Conservation (phyloP, 2,888 invertebrate genomes). For the Leptura quadrifasciata region DNA sequence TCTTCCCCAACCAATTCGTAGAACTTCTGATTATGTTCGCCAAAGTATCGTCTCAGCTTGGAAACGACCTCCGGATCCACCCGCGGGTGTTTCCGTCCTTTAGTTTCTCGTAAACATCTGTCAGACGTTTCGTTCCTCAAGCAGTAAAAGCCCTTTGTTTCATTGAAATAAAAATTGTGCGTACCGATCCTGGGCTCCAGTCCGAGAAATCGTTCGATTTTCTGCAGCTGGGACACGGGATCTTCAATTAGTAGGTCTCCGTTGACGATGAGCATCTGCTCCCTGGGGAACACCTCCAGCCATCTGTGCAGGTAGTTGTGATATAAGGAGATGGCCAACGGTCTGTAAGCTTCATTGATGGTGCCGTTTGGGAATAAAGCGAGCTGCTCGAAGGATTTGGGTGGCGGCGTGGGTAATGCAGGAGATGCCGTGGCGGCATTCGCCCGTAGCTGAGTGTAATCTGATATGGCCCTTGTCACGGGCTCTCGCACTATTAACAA, state of each 20-base stretch:
- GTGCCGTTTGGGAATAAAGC: constrained; percentile 88
- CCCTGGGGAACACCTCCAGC: constrained; percentile 93
- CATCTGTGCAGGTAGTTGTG: constrained; percentile 92
- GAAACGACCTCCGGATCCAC: constrained; percentile 88
- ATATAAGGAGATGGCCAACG: constrained; percentile 92
- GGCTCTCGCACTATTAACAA: constrained; percentile 97
- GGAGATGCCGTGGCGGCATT: constrained; percentile 87
- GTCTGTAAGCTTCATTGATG: constrained; percentile 88
- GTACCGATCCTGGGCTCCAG: constrained; percentile 82
- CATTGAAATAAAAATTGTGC: constrained; percentile 97
- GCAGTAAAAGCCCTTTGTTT: constrained; percentile 97
- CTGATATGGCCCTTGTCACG: constrained; percentile 95
- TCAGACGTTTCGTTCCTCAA: constrained; percentile 88
- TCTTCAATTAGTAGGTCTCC: constrained; percentile 94
- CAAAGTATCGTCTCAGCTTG: constrained; percentile 89
- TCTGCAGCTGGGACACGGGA: constrained; percentile 89
- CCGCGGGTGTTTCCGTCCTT: constrained; percentile 88
- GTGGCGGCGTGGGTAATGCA: constrained; percentile 71
- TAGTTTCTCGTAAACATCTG: constrained; percentile 87
- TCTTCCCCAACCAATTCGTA: constrained; percentile 95
- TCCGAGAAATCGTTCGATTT: constrained; percentile 91
- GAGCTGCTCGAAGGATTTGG: constrained; percentile 85
- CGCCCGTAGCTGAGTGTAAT: constrained; percentile 94
- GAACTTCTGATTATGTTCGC: constrained; percentile 93
- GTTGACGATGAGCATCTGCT: constrained; percentile 95